Evolutionary conservation across 2,888 invertebrate genomes (phyloP).

Genomic region (Protophormia terraenovae): DNA sequence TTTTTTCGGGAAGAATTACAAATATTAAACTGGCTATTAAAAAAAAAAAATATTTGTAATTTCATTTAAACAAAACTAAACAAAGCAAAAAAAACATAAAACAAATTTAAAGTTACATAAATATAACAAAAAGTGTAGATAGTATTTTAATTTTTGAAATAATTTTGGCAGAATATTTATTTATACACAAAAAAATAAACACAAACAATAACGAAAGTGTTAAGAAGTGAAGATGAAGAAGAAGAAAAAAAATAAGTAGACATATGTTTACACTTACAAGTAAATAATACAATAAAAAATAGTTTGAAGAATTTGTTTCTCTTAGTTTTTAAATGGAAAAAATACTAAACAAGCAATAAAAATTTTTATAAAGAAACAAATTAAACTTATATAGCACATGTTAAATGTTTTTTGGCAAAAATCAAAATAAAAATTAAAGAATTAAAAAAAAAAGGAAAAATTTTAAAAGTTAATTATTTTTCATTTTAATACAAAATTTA

Average conservation of each 20-base stretch:
- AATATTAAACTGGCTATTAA: conserved; percentile 39
- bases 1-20: not conserved
- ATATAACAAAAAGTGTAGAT: too few species aligned
- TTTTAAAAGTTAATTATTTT: not conserved
- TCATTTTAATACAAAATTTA: conserved; percentile 47
- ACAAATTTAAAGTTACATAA: not conserved
- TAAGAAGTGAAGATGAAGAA: not conserved
- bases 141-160: too few species aligned
- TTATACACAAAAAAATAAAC: too few species aligned
- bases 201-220: too few species aligned
- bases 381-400: conserved; percentile 31
- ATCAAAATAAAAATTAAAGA: not conserved
- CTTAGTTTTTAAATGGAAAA: not conserved
- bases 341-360: not conserved
- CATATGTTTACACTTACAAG: too few species aligned
- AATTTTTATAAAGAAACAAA: not conserved
- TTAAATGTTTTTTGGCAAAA: conserved; percentile 13
- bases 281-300: too few species aligned
- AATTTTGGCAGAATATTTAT: too few species aligned
- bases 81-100: not conserved
- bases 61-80: not conserved
- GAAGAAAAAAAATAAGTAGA: too few species aligned
- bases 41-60: not conserved
- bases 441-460: not conserved
- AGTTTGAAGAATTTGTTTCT: not conserved